Conservation (phyloP, 1,140 invertebrate species). For the Watersipora subatra region DNA sequence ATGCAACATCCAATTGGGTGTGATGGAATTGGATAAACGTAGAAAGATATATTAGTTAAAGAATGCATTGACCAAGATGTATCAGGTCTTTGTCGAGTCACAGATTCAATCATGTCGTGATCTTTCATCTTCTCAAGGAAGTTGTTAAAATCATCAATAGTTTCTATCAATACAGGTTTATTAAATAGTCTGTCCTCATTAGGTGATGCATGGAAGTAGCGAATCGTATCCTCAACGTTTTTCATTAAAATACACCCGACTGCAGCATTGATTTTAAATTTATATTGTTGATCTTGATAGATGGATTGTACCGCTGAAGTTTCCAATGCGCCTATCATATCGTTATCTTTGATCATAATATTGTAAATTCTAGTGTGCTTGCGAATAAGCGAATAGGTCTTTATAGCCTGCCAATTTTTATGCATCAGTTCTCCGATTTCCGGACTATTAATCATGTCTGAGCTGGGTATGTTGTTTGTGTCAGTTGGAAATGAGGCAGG, state of each 20-base stretch:
- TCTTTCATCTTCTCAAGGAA: neutral
- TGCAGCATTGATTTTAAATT: neutral
- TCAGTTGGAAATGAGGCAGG: too few relatives aligned
- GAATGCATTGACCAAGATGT: neutral
- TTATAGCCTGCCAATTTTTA: neutral
- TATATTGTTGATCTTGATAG: neutral
- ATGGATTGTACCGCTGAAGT: neutral
- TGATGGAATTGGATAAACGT: neutral
- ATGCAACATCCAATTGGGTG: neutral
- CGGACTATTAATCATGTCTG: too few relatives aligned
- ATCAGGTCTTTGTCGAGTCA: neutral
- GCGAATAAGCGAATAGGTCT: neutral
- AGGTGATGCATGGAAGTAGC: neutral
- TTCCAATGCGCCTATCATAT: neutral
- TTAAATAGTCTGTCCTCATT: neutral
- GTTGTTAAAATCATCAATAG: neutral
- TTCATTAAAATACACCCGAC: neutral
- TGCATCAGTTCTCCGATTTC: neutral
- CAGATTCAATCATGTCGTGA: neutral
- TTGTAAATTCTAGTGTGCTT: neutral
- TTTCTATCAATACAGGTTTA: neutral
- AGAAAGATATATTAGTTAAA: neutral
- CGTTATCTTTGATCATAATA: neutral
- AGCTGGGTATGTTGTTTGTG: too few relatives aligned
- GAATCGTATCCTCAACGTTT: neutral